phyloP scores from a whole-genome alignment of 2,797 vertebrate species.

The Sciurus carolinensis region DNA sequence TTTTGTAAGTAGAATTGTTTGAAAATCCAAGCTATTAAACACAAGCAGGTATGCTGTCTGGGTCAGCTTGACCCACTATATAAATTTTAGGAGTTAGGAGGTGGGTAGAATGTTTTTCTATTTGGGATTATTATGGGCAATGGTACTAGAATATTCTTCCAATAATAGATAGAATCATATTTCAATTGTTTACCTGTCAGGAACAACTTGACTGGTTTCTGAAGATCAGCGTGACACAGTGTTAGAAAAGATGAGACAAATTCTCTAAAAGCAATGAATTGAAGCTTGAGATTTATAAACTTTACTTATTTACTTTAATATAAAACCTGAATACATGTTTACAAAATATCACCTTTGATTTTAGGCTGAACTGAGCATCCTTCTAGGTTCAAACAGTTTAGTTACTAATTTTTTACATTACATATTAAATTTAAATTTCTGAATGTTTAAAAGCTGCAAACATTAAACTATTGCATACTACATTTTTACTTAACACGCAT shows the following conservation, averaged over 20 bases:
- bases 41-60: neutral
- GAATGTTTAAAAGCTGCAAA: neutral
- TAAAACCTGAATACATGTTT: neutral
- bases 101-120: neutral
- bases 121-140: neutral
- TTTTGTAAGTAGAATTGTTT: slow-evolving; percentile 51
- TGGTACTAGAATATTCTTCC: neutral
- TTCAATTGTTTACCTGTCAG: neutral
- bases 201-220: slow-evolving; percentile 59
- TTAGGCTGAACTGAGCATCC: neutral
- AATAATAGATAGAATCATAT: slow-evolving; percentile 3
- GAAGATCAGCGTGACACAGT: slow-evolving; percentile 71
- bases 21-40: slow-evolving; percentile 33
- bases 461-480: neutral
- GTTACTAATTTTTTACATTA: slow-evolving; percentile 4
- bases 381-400: neutral
- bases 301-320: neutral
- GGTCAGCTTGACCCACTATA: slow-evolving; percentile 69
- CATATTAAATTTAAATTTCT: neutral
- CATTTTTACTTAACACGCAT: neutral
- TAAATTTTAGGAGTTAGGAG: neutral
- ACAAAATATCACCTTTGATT: neutral
- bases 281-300: slow-evolving; percentile 10
- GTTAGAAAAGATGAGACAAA: slow-evolving; percentile 30
- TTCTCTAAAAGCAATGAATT: slow-evolving; percentile 25